Evolutionary conservation across 2,888 invertebrate species (phyloP).

Genomic region (Dorcus hopei): DNA sequence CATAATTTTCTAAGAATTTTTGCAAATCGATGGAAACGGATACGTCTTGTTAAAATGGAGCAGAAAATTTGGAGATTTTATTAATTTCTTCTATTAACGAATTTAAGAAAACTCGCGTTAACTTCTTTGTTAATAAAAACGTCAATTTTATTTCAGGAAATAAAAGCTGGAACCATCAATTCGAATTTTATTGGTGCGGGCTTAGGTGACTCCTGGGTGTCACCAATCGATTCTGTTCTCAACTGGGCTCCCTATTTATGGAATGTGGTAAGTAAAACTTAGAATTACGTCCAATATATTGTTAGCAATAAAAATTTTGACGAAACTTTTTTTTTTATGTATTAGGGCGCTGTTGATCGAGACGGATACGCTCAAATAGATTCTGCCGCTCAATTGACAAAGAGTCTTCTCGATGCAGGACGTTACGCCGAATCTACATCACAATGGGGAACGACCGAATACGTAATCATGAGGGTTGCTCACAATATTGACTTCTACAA

Average conservation of each 20-base stretch:
- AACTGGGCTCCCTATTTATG: conserved; percentile 81
- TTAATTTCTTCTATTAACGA: too few relatives aligned
- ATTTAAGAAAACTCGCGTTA: too few relatives aligned
- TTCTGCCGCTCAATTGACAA: conserved; percentile 55
- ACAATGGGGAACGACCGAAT: conserved; percentile 63
- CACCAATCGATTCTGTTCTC: conserved; percentile 78
- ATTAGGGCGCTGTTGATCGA: conserved; percentile 64
- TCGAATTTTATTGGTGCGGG: conserved; percentile 76
- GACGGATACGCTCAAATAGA: conserved; percentile 61
- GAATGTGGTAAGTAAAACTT: conserved; percentile 55
- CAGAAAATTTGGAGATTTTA: too few relatives aligned
- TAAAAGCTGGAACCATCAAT: conserved; percentile 30
- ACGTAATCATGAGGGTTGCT: conserved; percentile 60
- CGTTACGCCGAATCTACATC: conserved; percentile 28
- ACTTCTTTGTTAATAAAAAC: too few relatives aligned
- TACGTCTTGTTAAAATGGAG: too few relatives aligned
- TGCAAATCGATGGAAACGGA: too few relatives aligned
- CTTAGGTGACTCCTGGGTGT: conserved; percentile 88
- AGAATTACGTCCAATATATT: not conserved
- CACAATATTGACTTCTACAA: conserved; percentile 78
- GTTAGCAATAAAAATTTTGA: not conserved
- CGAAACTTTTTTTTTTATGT: not conserved
- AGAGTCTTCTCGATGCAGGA: conserved; percentile 54
- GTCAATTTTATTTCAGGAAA: conserved; percentile 17
- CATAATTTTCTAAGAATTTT: too few relatives aligned